Evolutionary conservation across 2,113 vertebrate genomes (phyloP).

Genomic region (Boleophthalmus pectinirostris): DNA sequence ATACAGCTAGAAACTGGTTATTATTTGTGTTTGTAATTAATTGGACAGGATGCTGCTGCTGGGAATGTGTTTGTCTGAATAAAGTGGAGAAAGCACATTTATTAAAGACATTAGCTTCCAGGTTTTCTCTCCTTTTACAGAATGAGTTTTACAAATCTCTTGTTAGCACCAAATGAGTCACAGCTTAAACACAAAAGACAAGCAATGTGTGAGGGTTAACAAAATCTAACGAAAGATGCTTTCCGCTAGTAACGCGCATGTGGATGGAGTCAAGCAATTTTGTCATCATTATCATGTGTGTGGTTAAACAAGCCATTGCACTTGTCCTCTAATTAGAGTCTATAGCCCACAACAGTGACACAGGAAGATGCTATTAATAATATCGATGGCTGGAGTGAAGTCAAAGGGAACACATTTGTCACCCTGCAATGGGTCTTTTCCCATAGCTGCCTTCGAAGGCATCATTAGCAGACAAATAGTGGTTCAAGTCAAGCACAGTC

Average conservation of each 20-base stretch:
- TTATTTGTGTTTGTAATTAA: slow-evolving; percentile 25
- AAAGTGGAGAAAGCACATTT: background rate
- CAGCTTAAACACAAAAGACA: background rate
- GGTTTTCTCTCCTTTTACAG: background rate
- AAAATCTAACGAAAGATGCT: background rate
- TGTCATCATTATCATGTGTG: slow-evolving; percentile 43
- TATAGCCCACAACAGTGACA: slow-evolving; percentile 39
- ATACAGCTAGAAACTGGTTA: slow-evolving; percentile 44
- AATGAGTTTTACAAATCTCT: background rate
- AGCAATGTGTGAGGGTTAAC: background rate
- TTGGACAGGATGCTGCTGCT: slow-evolving; percentile 20
- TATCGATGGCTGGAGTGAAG: slow-evolving; percentile 24
- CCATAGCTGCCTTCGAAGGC: slow-evolving; percentile 34
- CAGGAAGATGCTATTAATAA: slow-evolving; percentile 38
- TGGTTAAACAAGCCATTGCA: slow-evolving; percentile 49
- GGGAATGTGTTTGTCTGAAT: slow-evolving; percentile 25
- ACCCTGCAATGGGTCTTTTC: slow-evolving; percentile 4
- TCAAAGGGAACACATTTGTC: slow-evolving; percentile 18
- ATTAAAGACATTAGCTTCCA: background rate
- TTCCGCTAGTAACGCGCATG: background rate
- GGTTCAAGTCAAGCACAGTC: slow-evolving; percentile 28
- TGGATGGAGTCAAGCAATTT: slow-evolving; percentile 14
- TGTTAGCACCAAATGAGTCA: background rate
- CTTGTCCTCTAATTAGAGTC: slow-evolving; percentile 49
- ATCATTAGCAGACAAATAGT: slow-evolving; percentile 46